These are phyloP conservation scores for Nowickia ferox DNA, from an alignment of 2,888 invertebrate genomes.

Conservation along the genomic window DNA sequence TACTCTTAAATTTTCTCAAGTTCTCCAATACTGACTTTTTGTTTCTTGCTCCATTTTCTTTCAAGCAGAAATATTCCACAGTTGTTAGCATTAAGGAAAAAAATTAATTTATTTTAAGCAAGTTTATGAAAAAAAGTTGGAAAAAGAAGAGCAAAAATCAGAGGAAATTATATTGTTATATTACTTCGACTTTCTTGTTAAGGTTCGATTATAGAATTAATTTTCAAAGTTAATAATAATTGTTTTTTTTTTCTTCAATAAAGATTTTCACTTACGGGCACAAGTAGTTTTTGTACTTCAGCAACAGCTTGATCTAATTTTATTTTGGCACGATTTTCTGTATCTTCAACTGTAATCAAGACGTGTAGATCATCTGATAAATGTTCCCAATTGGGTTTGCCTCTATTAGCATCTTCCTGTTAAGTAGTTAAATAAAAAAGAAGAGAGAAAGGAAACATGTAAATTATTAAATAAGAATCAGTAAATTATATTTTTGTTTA, in stretches of 20 bases:
- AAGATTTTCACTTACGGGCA: slow-evolving; percentile 91
- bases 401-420: slow-evolving; percentile 99
- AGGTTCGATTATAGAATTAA: slow-evolving; percentile 29
- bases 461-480: not conserved
- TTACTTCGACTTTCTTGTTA: slow-evolving; percentile 46
- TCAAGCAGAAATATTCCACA: slow-evolving; percentile 36
- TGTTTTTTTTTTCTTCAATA: not conserved
- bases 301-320: slow-evolving; percentile 98
- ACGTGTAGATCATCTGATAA: slow-evolving; percentile 99
- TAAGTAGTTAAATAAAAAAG: slow-evolving; percentile 43
- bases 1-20: not conserved
- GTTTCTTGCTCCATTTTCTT: slow-evolving; percentile 31
- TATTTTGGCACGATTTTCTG: slow-evolving; percentile 97
- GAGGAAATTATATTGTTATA: slow-evolving; percentile 45
- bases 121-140: not conserved
- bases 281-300: slow-evolving; percentile 98
- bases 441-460: not conserved
- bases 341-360: slow-evolving; percentile 98
- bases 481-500: not conserved
- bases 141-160: slow-evolving; percentile 54
- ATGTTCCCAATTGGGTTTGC: slow-evolving; percentile 99
- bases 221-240: slow-evolving; percentile 28
- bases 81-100: slow-evolving; percentile 51
- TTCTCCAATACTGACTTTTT: slow-evolving; percentile 43
- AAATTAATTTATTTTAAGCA: slow-evolving; percentile 20